Conservation (phyloP, 2,888 invertebrate species). For the Unio delphinus region DNA sequence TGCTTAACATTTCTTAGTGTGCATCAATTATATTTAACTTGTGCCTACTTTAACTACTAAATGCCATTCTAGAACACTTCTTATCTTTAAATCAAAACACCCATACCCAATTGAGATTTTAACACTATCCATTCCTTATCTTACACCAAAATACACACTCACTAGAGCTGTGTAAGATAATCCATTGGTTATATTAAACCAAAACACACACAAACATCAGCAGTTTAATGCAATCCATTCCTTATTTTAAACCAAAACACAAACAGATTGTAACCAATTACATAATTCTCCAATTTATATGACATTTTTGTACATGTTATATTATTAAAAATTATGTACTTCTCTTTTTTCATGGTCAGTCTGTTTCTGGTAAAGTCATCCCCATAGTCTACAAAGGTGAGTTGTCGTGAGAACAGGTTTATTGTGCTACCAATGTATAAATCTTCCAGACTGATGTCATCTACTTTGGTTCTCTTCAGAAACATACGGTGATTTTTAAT, state of each 20-base stretch:
- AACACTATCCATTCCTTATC: neutral
- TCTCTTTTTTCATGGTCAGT: slow-evolving; percentile 68
- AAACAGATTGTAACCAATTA: neutral
- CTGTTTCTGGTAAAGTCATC: slow-evolving; percentile 70
- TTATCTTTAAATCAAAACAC: no score
- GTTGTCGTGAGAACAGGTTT: slow-evolving; percentile 71
- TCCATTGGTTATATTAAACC: neutral
- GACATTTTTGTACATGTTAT: neutral
- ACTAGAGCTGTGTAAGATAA: neutral
- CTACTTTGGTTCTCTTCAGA: slow-evolving; percentile 68
- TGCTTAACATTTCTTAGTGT: no score
- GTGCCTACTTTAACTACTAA: no score
- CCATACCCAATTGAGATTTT: no score
- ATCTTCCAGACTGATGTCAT: slow-evolving; percentile 65
- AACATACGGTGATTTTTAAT: slow-evolving; percentile 71
- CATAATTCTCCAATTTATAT: neutral
- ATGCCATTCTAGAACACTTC: no score
- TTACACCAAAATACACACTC: neutral
- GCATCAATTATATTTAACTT: no score
- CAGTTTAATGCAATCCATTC: no score
- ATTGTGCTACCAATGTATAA: slow-evolving; percentile 72
- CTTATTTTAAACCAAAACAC: no score
- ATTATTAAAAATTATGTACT: slow-evolving; percentile 44
- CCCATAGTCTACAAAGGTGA: slow-evolving; percentile 71
- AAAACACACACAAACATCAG: neutral